Percentiles rank a stretch among this genome's conserved stretches.
Conservation (phyloP, 2,113 vertebrate genomes). For the Tricholaema leucomelas region DNA sequence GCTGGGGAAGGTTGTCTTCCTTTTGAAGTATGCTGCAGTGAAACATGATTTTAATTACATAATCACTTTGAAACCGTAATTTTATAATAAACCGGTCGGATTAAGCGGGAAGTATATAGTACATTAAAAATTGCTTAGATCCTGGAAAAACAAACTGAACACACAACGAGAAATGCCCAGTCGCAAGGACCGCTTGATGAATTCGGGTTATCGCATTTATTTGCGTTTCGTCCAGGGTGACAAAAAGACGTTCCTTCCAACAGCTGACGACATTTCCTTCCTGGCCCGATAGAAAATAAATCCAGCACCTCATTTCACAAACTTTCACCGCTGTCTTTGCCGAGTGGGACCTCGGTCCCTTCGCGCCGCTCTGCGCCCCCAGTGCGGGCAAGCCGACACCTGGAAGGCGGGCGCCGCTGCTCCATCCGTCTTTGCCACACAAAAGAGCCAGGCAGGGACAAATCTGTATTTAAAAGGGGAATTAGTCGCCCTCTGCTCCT, state of each 20-base stretch:
- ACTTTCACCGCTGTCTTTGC: not conserved
- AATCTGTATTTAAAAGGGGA: not conserved
- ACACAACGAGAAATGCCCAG: slow-evolving; percentile 57
- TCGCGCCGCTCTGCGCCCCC: not conserved
- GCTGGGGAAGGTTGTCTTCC: slow-evolving; percentile 72
- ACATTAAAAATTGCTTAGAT: slow-evolving; percentile 82
- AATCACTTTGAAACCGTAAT: slow-evolving; percentile 93
- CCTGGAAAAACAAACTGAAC: slow-evolving; percentile 83
- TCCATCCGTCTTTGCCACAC: not conserved
- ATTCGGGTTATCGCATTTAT: not conserved
- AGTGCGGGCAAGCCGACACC: not conserved
- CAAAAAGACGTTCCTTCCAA: not conserved
- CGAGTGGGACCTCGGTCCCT: not conserved
- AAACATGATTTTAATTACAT: slow-evolving; percentile 92
- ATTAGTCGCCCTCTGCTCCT: not conserved
- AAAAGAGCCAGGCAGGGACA: not conserved
- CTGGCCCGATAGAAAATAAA: not conserved
- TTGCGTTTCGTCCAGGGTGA: not conserved
- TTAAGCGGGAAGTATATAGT: slow-evolving; percentile 87
- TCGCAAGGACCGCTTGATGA: slow-evolving; percentile 17
- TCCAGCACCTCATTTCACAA: not conserved
- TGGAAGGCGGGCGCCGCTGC: not conserved
- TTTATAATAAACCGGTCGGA: slow-evolving; percentile 87
- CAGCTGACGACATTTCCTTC: not conserved
- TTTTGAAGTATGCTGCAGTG: slow-evolving; percentile 85